A percentile compares a stretch with the other conserved stretches of the same genome.
phyloP scores from a whole-genome alignment of 2,797 vertebrate species.

The Muraenolepis orangiensis region DNA sequence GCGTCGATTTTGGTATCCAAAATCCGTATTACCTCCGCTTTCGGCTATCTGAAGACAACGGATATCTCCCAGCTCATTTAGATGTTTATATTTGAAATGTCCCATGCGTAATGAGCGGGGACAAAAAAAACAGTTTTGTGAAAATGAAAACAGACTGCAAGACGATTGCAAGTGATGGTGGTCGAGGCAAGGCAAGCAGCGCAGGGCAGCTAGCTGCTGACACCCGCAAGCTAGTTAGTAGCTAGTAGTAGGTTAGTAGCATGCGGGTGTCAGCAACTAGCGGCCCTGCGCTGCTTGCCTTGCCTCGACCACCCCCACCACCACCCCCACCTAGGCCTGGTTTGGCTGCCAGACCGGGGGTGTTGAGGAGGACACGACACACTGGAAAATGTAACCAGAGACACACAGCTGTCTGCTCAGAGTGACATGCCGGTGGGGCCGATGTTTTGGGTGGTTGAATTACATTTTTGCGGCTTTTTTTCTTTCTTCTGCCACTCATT shows the following conservation, averaged over 20 bases:
- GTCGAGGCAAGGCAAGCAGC: too few relatives aligned
- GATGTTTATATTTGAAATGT: background rate
- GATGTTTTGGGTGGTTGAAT: background rate
- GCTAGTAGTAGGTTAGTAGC: background rate
- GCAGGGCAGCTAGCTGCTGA: too few relatives aligned
- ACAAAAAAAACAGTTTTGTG: background rate
- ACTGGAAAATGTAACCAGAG: conserved; percentile 73
- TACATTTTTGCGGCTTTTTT: background rate
- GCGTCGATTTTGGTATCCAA: background rate
- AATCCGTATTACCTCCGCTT: background rate
- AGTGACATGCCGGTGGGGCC: conserved; percentile 17
- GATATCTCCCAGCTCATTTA: background rate
- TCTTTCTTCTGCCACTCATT: background rate
- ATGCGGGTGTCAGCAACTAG: background rate
- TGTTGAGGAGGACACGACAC: conserved; percentile 53
- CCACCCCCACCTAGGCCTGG: conserved; percentile 37
- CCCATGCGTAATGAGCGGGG: background rate
- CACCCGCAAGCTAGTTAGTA: too few relatives aligned
- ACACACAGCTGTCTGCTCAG: conserved; percentile 56
- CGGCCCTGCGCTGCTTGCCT: background rate
- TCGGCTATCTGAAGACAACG: background rate
- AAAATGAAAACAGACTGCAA: background rate
- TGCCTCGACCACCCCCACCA: conserved; percentile 21
- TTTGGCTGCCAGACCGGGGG: conserved; percentile 53
- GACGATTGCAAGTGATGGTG: background rate